A percentile compares a stretch with the other conserved stretches of the same genome.
Conservation (phyloP, 1,140 invertebrate genomes). For the Anadara kagoshimensis region DNA sequence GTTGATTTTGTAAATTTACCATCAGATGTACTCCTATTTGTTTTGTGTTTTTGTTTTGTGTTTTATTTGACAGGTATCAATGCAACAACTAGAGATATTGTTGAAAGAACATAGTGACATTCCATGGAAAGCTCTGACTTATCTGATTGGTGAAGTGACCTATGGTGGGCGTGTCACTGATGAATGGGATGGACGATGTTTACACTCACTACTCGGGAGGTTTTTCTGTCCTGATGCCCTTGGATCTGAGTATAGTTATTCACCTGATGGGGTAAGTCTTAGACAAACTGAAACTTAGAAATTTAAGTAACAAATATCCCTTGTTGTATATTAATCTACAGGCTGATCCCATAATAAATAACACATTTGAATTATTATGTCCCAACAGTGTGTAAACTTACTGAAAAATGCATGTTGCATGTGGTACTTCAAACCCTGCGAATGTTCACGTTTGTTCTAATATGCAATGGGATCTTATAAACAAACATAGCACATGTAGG, state of each 20-base stretch:
- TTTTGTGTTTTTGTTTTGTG: too few species aligned
- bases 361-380: too few species aligned
- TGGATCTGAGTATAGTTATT: constrained; percentile 64
- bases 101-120: constrained; percentile 76
- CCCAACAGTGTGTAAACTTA: too few species aligned
- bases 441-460: too few species aligned
- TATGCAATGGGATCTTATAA: too few species aligned
- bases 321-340: too few species aligned
- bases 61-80: constrained; percentile 63
- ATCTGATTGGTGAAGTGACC: constrained; percentile 85
- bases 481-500: too few species aligned
- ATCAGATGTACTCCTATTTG: too few species aligned
- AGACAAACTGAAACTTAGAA: background rate
- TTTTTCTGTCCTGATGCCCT: constrained; percentile 67
- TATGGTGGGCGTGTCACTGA: constrained; percentile 86
- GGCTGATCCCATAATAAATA: too few species aligned
- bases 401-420: too few species aligned
- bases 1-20: too few species aligned
- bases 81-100: constrained; percentile 68
- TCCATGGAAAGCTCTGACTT: constrained; percentile 89
- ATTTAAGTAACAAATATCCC: background rate
- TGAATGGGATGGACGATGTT: constrained; percentile 72
- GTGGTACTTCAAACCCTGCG: too few species aligned
- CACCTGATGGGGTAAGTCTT: constrained; percentile 61
- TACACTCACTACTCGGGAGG: constrained; percentile 79